phyloP scores from a whole-genome alignment of 2,797 vertebrate genomes.

The Myotis vivesi region DNA sequence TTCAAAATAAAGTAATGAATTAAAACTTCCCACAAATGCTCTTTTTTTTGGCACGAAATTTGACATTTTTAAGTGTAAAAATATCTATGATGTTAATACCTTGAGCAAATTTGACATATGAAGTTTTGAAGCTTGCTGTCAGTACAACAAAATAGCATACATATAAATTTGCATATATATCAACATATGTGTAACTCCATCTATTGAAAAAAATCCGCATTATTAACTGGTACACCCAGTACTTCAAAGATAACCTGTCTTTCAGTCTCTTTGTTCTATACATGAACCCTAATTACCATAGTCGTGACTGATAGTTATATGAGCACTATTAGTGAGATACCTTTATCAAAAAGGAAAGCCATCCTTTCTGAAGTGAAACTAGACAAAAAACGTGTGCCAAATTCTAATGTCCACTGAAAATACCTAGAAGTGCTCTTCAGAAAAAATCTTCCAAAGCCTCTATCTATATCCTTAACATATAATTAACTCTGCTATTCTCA shows the following conservation, averaged over 20 bases:
- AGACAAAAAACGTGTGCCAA: slow-evolving; percentile 34
- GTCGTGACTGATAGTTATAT: slow-evolving; percentile 44
- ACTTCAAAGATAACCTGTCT: background rate
- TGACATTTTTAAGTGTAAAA: too few species aligned
- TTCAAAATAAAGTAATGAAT: too few species aligned
- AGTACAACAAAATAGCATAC: too few species aligned
- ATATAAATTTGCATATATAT: too few species aligned
- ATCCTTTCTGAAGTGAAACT: slow-evolving; percentile 46
- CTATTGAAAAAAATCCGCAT: too few species aligned
- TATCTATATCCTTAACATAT: background rate
- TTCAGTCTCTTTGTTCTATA: slow-evolving; percentile 48
- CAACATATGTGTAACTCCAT: too few species aligned
- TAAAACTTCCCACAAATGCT: too few species aligned
- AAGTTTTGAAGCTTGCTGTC: too few species aligned
- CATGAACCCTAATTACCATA: slow-evolving; percentile 17
- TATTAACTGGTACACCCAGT: too few species aligned
- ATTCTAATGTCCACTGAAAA: slow-evolving; percentile 37
- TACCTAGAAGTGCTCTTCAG: slow-evolving; percentile 47
- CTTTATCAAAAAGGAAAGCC: slow-evolving; percentile 31
- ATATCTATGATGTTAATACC: too few species aligned
- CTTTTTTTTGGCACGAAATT: too few species aligned
- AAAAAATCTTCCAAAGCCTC: background rate
- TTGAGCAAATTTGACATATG: too few species aligned
- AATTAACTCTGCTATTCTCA: slow-evolving; percentile 30
- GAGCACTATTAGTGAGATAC: slow-evolving; percentile 15